Base-by-base conservation (phyloP, 2,113 vertebrate species). In the Eptatretus burgeri region DNA sequence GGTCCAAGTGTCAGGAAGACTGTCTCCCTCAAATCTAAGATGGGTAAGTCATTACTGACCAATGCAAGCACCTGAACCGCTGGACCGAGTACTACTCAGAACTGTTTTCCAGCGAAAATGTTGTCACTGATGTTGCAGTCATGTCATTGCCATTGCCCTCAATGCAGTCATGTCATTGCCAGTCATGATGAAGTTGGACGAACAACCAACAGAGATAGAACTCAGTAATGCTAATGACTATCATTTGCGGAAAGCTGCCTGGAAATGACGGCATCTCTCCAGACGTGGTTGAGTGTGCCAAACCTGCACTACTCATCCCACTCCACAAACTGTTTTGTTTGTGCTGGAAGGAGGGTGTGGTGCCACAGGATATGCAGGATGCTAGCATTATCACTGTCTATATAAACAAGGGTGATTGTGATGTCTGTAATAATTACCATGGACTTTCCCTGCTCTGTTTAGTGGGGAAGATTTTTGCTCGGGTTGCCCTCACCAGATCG, bases 401-500 rank as follows among this genome's bases (percentile, higher is more conserved):
- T 2, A 60, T 10, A 60, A 60, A 60, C 2, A 9, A 60, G 12
- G 56, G 56, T 60, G 56, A 60, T 12, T 2, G 20, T 12, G 56
- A 12, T n/a, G 56, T 10, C 56, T 60, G 52, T 14, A 60, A 60
- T 60, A 60, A 60, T 20, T 60, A 60, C 56, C 56, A 2, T 20
- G 56, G 56, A n/a, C 9, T 60, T 11, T 60, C 56, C 2, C 56
- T 60, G 12, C 19, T 60, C n/a, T 17, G 56, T 20, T 10, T 60
- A n/a, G 12, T n/a, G 56, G 2, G 9, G 12, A n/a, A 60, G 20
- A 60, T 20, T 20, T 60, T 60, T 60, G 56, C 56, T 20, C 56
- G 20, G n/a, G 56, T 60, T n/a, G 56, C 19, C 56, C 56, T 60
- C 56, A 60, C n/a, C 56, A 60, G 56, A 20, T 60, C 12, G 56